These are phyloP conservation scores for Bos javanicus DNA, from an alignment of 2,113 vertebrate genomes.

Conservation along the genomic window DNA sequence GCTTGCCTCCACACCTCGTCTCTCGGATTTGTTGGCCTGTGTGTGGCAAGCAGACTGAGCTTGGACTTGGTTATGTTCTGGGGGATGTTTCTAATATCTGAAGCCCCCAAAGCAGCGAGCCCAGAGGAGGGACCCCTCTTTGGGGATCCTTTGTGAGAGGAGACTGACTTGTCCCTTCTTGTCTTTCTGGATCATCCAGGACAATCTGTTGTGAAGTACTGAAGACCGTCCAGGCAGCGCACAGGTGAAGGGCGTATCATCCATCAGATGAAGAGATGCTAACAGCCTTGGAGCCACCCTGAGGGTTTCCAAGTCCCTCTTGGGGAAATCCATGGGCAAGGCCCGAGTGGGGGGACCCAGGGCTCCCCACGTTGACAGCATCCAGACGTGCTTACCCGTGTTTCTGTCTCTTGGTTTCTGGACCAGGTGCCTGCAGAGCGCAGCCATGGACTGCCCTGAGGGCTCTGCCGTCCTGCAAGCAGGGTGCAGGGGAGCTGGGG, in stretches of 20 bases:
- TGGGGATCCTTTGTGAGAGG: not conserved
- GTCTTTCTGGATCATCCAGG: not conserved
- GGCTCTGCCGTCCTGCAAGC: not conserved
- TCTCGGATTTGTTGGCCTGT: not conserved
- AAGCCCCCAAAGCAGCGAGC: fast-evolving
- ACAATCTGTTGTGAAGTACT: fast-evolving
- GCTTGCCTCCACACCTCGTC: not conserved
- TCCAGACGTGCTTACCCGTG: fast-evolving
- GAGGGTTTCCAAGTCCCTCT: too few relatives aligned
- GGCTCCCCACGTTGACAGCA: fast-evolving
- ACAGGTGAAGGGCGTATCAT: fast-evolving
- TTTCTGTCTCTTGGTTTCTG: too few relatives aligned
- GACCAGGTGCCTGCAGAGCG: not conserved
- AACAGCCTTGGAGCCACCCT: fast-evolving
- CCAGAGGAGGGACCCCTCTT: fast-evolving
- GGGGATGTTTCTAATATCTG: not conserved
- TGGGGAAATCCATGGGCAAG: not conserved
- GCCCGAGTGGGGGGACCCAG: not conserved
- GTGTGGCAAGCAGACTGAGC: not conserved
- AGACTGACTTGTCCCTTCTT: not conserved
- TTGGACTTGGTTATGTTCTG: not conserved
- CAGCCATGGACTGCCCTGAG: fast-evolving
- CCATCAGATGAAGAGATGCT: fast-evolving
- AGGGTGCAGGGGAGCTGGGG: fast-evolving
- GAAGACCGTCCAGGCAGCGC: fast-evolving